A percentile compares a stretch with the other conserved stretches of the same genome.
Evolutionary conservation across 2,113 vertebrate species (phyloP).

Genomic region (Sphaerodactylus townsendi): DNA sequence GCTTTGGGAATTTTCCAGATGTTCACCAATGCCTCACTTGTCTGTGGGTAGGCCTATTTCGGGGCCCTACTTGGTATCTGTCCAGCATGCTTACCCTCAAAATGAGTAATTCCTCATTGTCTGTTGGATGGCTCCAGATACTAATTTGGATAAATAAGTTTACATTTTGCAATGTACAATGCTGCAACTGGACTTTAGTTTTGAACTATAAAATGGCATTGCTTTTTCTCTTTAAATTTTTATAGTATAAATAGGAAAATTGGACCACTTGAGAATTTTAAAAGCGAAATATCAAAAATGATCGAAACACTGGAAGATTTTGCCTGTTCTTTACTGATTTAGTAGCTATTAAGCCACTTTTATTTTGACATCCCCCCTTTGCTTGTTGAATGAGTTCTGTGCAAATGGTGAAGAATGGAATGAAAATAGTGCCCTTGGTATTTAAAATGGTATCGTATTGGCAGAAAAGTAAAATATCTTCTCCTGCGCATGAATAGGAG

Average conservation of each 20-base stretch:
- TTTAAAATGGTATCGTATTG: background rate
- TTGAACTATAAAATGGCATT: background rate
- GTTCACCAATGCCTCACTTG: too few species aligned
- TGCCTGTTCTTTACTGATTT: background rate
- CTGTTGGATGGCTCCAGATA: too few species aligned
- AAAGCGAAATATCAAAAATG: background rate
- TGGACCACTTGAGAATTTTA: background rate
- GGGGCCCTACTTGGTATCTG: too few species aligned
- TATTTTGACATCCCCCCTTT: background rate
- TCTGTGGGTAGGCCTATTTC: too few species aligned
- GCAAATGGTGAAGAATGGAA: background rate
- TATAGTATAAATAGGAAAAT: background rate
- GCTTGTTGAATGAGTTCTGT: background rate
- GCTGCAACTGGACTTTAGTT: too few species aligned
- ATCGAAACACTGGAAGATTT: background rate
- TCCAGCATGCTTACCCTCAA: too few species aligned
- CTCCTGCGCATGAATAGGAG: conserved; percentile 5
- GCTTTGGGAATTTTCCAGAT: too few species aligned
- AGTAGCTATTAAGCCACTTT: background rate
- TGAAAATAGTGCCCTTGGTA: background rate
- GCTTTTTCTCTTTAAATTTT: background rate
- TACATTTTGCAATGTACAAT: too few species aligned
- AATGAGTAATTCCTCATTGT: too few species aligned
- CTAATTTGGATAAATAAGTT: too few species aligned
- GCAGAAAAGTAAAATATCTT: background rate